phyloP scores from a whole-genome alignment of 2,888 invertebrate genomes.

The Chloromyia formosa region DNA sequence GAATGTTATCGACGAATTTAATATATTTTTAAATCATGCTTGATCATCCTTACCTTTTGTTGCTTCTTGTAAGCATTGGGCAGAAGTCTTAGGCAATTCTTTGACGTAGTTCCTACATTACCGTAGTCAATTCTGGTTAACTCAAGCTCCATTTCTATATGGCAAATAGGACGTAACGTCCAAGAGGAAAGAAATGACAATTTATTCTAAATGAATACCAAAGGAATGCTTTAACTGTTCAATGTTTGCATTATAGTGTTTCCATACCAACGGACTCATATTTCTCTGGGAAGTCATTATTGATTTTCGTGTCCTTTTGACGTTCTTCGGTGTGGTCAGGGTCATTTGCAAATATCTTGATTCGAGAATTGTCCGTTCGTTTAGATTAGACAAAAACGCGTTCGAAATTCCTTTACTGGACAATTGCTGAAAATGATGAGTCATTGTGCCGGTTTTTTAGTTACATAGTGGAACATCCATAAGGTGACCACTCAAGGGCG shows the following conservation, averaged over 20 bases:
- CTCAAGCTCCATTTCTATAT: constrained; percentile 75
- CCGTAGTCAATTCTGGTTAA: constrained; percentile 85
- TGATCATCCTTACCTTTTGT: constrained; percentile 56
- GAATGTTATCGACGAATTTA: background rate
- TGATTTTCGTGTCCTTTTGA: too few species aligned
- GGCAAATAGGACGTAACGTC: too few species aligned
- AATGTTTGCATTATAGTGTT: background rate
- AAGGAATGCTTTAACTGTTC: background rate
- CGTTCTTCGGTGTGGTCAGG: too few species aligned
- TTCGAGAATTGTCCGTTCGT: too few species aligned
- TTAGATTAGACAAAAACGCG: too few species aligned
- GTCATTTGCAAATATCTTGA: too few species aligned
- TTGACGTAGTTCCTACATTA: constrained; percentile 79
- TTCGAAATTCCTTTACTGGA: too few species aligned
- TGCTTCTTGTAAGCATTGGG: constrained; percentile 70
- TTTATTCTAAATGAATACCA: background rate
- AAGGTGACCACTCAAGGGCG: too few species aligned
- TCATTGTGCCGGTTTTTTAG: too few species aligned
- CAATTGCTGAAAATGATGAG: too few species aligned
- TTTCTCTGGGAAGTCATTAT: background rate
- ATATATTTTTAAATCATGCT: background rate
- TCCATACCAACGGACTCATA: background rate
- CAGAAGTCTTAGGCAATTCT: constrained; percentile 80
- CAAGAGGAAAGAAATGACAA: too few species aligned
- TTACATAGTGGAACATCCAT: too few species aligned